Base-by-base conservation (phyloP, 2,113 vertebrate genomes). In the Heterochromis multidens region DNA sequence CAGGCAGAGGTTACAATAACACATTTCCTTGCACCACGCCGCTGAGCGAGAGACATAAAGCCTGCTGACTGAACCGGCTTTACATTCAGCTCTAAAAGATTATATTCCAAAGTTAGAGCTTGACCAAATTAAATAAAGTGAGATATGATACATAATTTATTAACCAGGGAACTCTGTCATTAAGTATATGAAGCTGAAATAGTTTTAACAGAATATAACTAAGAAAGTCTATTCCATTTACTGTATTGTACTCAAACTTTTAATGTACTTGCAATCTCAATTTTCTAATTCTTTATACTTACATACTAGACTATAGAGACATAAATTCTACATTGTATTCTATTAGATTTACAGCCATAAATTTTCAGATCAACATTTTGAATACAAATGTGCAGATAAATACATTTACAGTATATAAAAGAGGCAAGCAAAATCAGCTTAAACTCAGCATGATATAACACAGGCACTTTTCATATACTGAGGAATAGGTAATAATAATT, bases 1-100 rank as follows among this genome's bases (percentile, higher is more conserved):
- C 87, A 91, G 87, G 89, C 84, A 90, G 86, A 91, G 89, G 91
- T 91, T 94, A 93, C 86, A 91, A 93, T 87, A 93, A 94, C 93
- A 95, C 80, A 72, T 74, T 81, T 90, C 83, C 92, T 88, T 9
- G 70, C 87, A 72, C 65, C 80, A 83, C 16, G 46, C 81, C 74
- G 61, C 77, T 14, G n/a, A 63, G 62, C 76, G 5, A 70, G 83
- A 85, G 58, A 88, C 92, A 82, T 63, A 80, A 76, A 72, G 67
- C 79, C 33, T 46, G 49, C 59, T 46, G 72, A 63, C 82, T 81
- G 67, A 83, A 81, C 52, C 21, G 31, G 67, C 19, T 52, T 52
- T 72, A 61, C 63, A 54, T 63, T 27, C 13, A 11, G 8, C n/a
- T 49, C 40, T 60, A 76, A 27, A 70, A 46, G 54, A 56, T 52